These are phyloP conservation scores for Diloba caeruleocephala DNA, from an alignment of 2,888 invertebrate species.

Conservation along the genomic window DNA sequence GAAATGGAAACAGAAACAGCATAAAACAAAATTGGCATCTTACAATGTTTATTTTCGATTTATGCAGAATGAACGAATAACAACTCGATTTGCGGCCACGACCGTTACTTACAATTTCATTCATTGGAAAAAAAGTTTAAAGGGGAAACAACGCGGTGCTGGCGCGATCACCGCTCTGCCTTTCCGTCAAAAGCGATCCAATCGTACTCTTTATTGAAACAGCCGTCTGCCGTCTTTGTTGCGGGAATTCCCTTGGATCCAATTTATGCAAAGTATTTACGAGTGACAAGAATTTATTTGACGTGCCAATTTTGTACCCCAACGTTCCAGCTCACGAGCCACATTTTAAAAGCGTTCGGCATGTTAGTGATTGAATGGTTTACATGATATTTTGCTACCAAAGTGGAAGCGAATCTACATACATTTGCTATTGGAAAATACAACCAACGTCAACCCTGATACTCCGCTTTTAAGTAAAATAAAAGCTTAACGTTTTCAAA, in stretches of 20 bases:
- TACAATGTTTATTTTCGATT: constrained; percentile 62
- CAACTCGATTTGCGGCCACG: constrained; percentile 65
- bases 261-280: constrained; percentile 87
- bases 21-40: constrained; percentile 57
- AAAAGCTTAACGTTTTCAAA: constrained; percentile 27
- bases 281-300: constrained; percentile 85
- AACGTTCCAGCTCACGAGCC: constrained; percentile 61
- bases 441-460: constrained; percentile 28
- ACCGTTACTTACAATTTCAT: constrained; percentile 55
- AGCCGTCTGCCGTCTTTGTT: constrained; percentile 82
- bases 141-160: constrained; percentile 61
- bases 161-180: constrained; percentile 69
- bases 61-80: constrained; percentile 64
- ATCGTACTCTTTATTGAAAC: constrained; percentile 83
- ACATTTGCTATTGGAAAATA: constrained; percentile 38
- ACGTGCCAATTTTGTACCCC: constrained; percentile 77
- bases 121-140: constrained; percentile 58
- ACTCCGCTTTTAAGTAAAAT: constrained; percentile 36
- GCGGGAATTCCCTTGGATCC: constrained; percentile 80
- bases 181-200: constrained; percentile 82
- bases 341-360: constrained; percentile 68
- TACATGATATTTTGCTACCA: constrained; percentile 61
- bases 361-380: constrained; percentile 68
- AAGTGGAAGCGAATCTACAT: constrained; percentile 41
- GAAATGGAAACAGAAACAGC: constrained; percentile 50